A percentile compares a stretch with the other conserved stretches of the same genome.
Conservation (phyloP, 2,797 vertebrate species). For the Typhlichthys eigenmanni region DNA sequence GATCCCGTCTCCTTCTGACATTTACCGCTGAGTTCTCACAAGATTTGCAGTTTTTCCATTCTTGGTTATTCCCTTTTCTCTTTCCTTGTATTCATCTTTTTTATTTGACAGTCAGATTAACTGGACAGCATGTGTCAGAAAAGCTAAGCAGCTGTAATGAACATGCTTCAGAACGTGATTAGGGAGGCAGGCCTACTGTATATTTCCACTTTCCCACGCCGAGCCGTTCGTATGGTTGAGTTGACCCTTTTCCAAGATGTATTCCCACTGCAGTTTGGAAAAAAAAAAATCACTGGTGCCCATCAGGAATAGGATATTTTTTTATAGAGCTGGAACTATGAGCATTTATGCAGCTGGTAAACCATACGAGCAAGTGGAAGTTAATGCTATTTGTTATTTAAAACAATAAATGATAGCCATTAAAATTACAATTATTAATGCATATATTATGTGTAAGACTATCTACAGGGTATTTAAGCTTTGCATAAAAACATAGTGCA, state of each 20-base stretch:
- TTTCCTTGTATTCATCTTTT: neutral
- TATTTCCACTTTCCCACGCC: conserved; percentile 28
- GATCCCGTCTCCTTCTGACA: conserved; percentile 30
- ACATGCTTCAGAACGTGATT: conserved; percentile 32
- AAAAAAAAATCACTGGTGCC: conserved; percentile 16
- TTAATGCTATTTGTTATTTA: neutral
- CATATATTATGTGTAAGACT: too few species aligned
- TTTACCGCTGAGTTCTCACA: conserved; percentile 4
- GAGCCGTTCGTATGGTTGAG: conserved; percentile 4
- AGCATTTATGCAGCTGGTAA: neutral
- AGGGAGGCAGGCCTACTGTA: conserved; percentile 1
- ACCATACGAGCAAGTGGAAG: neutral
- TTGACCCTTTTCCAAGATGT: conserved; percentile 8
- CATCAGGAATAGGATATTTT: neutral
- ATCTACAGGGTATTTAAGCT: too few species aligned
- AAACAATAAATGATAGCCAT: too few species aligned
- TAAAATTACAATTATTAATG: too few species aligned
- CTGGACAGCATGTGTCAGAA: conserved; percentile 4
- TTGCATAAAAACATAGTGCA: too few species aligned
- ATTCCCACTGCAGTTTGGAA: conserved; percentile 17
- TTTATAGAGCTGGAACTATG: conserved; percentile 6
- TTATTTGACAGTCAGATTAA: conserved; percentile 17
- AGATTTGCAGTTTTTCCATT: conserved; percentile 1
- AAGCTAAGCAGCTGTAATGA: conserved; percentile 24
- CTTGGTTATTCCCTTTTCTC: too few species aligned